phyloP scores from a whole-genome alignment of 2,113 vertebrate genomes.

The Etia nguti region DNA sequence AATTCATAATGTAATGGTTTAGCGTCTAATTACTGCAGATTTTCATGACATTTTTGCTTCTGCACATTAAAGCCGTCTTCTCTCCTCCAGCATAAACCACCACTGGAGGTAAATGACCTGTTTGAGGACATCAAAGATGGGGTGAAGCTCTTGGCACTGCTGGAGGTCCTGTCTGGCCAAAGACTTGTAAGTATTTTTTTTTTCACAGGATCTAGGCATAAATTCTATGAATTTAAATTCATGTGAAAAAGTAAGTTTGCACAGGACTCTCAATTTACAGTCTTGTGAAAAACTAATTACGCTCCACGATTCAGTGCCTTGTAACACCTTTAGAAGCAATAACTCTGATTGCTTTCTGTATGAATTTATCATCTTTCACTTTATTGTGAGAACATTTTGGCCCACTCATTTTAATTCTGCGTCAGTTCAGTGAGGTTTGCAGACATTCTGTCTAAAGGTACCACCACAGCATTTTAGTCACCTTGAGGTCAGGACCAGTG shows the following conservation, averaged over 20 bases:
- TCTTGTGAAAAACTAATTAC: neutral
- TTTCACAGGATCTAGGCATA: neutral
- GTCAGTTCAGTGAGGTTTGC: neutral
- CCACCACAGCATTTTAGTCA: accelerated
- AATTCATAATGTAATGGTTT: neutral
- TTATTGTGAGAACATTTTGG: neutral
- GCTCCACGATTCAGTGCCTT: neutral
- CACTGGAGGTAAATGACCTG: slow-evolving; percentile 87
- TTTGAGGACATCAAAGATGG: slow-evolving; percentile 99
- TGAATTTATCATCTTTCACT: neutral
- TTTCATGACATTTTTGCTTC: neutral
- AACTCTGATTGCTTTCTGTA: neutral
- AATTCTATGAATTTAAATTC: neutral
- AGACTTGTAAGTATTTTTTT: slow-evolving; percentile 81
- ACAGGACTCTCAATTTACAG: neutral
- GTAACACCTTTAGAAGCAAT: neutral
- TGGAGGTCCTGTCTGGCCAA: slow-evolving; percentile 96
- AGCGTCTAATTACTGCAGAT: neutral
- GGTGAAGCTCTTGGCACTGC: slow-evolving; percentile 86
- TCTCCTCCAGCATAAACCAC: slow-evolving; percentile 81
- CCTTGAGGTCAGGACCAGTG: neutral
- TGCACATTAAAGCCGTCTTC: neutral
- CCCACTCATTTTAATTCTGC: neutral
- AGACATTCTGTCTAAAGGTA: neutral
- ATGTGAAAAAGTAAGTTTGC: neutral